A percentile compares a stretch with the other conserved stretches of the same genome.
Conservation (phyloP, 2,113 vertebrate species). For the Amia ocellicauda region DNA sequence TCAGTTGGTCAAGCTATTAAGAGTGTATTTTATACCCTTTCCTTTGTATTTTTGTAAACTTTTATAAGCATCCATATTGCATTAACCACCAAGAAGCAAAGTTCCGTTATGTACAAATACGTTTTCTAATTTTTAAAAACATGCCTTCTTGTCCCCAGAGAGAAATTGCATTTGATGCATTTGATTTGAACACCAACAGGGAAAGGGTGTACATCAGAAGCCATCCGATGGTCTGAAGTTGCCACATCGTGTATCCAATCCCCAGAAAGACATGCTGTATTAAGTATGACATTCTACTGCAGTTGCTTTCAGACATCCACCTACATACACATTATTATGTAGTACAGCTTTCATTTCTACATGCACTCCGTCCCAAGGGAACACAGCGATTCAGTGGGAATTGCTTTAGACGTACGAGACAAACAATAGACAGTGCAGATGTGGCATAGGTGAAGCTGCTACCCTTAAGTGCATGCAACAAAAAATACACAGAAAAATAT, state of each 20-base stretch:
- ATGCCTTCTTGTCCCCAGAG: too few relatives aligned
- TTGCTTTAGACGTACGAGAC: background rate
- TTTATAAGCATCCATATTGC: too few relatives aligned
- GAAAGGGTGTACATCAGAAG: background rate
- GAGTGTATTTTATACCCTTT: too few relatives aligned
- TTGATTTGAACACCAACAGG: too few relatives aligned
- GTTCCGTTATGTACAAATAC: too few relatives aligned
- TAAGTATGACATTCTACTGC: background rate
- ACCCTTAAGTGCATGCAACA: background rate
- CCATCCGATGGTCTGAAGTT: background rate
- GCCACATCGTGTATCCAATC: background rate
- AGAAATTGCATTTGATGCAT: too few relatives aligned
- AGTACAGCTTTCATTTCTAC: background rate
- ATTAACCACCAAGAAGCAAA: too few relatives aligned
- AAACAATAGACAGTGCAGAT: background rate
- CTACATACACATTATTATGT: background rate
- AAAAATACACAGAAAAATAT: too few relatives aligned
- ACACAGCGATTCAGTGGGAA: background rate
- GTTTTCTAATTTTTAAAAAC: too few relatives aligned
- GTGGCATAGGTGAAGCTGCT: background rate
- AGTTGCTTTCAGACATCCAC: conserved; percentile 4
- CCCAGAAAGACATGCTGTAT: background rate
- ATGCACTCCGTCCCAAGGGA: background rate
- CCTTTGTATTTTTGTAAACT: too few relatives aligned
- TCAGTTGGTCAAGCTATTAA: too few relatives aligned